Conservation (phyloP, 2,113 vertebrate species). For the Neofelis nebulosa region DNA sequence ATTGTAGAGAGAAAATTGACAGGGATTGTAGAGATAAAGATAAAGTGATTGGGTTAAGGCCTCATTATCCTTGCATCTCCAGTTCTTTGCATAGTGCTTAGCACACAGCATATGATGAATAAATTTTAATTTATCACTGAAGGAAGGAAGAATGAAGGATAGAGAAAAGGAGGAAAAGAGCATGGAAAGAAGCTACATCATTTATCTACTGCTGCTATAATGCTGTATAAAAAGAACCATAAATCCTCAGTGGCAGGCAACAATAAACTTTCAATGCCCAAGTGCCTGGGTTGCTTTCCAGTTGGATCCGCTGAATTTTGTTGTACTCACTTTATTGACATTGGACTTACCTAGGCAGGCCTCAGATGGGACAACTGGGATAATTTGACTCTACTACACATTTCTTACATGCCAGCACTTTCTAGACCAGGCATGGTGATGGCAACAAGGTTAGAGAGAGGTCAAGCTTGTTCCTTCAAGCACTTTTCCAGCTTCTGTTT, state of each 20-base stretch:
- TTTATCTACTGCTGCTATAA: background rate
- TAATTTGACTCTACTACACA: background rate
- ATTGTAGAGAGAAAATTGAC: background rate
- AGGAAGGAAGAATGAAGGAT: background rate
- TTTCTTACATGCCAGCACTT: background rate
- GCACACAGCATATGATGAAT: constrained; percentile 4
- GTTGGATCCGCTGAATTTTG: background rate
- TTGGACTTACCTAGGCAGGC: background rate
- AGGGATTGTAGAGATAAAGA: background rate
- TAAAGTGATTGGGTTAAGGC: background rate
- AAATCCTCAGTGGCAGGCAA: background rate
- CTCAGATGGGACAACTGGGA: background rate
- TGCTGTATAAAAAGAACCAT: background rate
- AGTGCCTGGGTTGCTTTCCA: background rate
- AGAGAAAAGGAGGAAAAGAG: background rate
- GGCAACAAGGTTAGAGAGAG: background rate
- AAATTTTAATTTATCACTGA: constrained; percentile 33
- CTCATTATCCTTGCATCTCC: background rate
- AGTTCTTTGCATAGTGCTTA: background rate
- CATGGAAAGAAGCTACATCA: background rate
- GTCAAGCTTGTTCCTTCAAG: background rate
- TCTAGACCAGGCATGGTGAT: background rate
- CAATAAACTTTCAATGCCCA: background rate
- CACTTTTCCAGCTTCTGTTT: background rate
- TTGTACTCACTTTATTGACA: background rate